Conservation (phyloP, 2,797 vertebrate genomes). For the Sebastes itinus region DNA sequence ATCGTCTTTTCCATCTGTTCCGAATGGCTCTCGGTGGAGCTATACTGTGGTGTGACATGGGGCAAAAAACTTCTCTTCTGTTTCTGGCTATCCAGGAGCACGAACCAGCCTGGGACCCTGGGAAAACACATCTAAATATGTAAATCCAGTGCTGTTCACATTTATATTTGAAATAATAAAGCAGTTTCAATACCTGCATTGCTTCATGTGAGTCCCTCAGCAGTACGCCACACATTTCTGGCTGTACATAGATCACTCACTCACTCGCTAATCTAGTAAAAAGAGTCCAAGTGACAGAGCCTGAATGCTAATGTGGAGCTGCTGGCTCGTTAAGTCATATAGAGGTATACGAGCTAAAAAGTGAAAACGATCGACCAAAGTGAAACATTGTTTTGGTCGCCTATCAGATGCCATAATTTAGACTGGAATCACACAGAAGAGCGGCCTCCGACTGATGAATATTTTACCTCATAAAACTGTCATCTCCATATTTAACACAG, state of each 20-base stretch:
- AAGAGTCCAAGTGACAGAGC: conserved; percentile 49
- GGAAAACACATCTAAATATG: conserved; percentile 51
- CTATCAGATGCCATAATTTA: conserved; percentile 72
- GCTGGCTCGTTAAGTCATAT: conserved; percentile 64
- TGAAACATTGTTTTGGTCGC: conserved; percentile 68
- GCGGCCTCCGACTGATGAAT: conserved; percentile 70
- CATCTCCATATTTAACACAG: conserved; percentile 82
- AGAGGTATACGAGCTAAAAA: conserved; percentile 47
- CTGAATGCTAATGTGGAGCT: conserved; percentile 63
- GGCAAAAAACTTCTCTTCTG: conserved; percentile 53
- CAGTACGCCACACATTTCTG: conserved; percentile 14
- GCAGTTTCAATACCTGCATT: conserved; percentile 33
- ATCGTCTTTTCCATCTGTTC: conserved; percentile 65
- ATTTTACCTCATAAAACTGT: conserved; percentile 83
- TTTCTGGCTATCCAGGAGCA: conserved; percentile 48
- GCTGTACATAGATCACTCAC: conserved; percentile 49
- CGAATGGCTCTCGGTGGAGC: conserved; percentile 61
- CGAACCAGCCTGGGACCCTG: conserved; percentile 30
- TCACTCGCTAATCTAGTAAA: conserved; percentile 56
- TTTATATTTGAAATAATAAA: conserved; percentile 49
- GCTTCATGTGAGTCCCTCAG: conserved; percentile 31
- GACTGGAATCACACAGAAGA: conserved; percentile 63
- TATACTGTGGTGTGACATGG: conserved; percentile 48
- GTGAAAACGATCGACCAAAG: conserved; percentile 60
- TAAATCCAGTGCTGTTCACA: conserved; percentile 17